Percentiles rank a stretch among this genome's conserved stretches.
phyloP scores from a whole-genome alignment of 2,797 vertebrate genomes.

The Diplodus sargus region DNA sequence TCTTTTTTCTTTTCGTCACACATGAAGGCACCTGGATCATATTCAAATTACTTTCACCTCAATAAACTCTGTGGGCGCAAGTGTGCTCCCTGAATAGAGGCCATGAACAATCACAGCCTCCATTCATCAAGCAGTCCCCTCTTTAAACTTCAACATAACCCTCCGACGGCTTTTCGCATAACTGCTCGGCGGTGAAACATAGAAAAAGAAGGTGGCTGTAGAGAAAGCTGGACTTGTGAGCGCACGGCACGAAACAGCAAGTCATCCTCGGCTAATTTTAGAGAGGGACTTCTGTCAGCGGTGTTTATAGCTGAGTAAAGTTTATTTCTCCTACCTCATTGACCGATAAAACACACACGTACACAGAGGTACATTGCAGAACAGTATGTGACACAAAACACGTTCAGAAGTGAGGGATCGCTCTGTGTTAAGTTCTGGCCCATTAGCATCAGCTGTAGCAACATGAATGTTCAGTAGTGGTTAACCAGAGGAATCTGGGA shows the following conservation, averaged over 20 bases:
- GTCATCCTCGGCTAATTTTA: conserved; percentile 2
- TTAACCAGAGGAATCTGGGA: conserved; percentile 15
- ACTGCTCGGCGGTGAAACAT: conserved; percentile 7
- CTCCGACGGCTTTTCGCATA: conserved; percentile 9
- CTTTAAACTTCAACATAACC: conserved; percentile 49
- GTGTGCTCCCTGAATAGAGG: conserved; percentile 38
- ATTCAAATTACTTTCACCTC: conserved; percentile 51
- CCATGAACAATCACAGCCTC: conserved; percentile 35
- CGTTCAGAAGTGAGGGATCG: background rate
- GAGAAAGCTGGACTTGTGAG: conserved; percentile 1
- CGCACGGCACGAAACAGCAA: background rate
- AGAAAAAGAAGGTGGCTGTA: background rate
- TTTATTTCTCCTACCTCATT: conserved; percentile 34
- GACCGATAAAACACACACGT: background rate
- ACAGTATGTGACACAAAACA: conserved; percentile 4
- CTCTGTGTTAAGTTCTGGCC: background rate
- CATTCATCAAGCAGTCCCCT: conserved; percentile 54
- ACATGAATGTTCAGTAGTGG: conserved; percentile 12
- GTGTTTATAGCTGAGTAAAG: conserved; percentile 6
- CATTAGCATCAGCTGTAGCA: conserved; percentile 39
- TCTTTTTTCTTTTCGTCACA: conserved; percentile 12
- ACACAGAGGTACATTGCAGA: conserved; percentile 10
- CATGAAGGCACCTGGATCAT: conserved; percentile 55
- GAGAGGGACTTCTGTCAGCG: conserved; percentile 1
- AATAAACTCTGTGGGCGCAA: conserved; percentile 29